Base-by-base conservation (phyloP, 2,113 vertebrate species). In the Thymallus thymallus region DNA sequence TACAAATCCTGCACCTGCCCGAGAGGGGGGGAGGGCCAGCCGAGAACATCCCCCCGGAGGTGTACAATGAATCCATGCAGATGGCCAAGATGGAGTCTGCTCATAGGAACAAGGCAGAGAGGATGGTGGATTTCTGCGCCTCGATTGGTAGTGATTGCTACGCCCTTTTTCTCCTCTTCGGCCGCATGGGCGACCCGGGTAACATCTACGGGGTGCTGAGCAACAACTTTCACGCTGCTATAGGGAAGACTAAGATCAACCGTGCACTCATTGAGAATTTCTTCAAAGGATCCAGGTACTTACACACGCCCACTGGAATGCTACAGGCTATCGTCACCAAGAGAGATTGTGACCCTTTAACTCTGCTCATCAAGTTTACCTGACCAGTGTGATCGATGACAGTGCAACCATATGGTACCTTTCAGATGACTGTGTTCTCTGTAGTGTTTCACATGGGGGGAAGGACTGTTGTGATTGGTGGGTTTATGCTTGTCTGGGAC, bases 81-180 rank as follows among this genome's bases (percentile, higher is more conserved):
- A 83, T 91, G 5, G 90, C 91, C 10, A 83, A 88, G 61, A 76
- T 60, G 68, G 90, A 84, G 74, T 82, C 83, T 10, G 71, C 78
- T 48, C 55, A 88, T 64, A 82, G 61, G 22, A 93, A 80, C 74
- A 70, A 55, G 30, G 81, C 60, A 0, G 89, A 93, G 78, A 90
- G 69, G 73, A 73, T 93, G 80, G 89, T 92, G 67, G 85, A 88
- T 48, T 93, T 93, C 88, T 93, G 93, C 69, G 68, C 85, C 2
- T 91, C 89, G 10, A 29, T 93, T 0, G 91, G 92, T n/a, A 89
- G 84, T 67, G 91, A 92, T 76, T 94, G 93, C 82, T 93, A 92
- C 3, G 87, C 90, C 5, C 91, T 94, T 16, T 93, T 94, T 77
- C 71, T 93, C 70, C 91, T 94, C 76, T 86, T 94, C 2, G 91